Percentiles rank a stretch among this genome's conserved stretches.
Evolutionary conservation across 2,113 vertebrate species (phyloP).

Genomic region (Gymnarchus niloticus): DNA sequence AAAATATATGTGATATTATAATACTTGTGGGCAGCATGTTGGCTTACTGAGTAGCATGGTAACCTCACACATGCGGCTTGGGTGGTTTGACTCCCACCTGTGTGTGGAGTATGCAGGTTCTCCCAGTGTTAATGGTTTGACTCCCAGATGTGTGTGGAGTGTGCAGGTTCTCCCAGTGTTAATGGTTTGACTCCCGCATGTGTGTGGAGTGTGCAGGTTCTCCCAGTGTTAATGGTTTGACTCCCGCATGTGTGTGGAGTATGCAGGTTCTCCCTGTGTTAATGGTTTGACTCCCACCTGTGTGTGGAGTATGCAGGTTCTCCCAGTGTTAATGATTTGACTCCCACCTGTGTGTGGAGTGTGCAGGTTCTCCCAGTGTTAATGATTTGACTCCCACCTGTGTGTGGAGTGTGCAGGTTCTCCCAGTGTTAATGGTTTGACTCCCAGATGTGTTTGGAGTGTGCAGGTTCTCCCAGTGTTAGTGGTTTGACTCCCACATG

Average conservation of each 20-base stretch:
- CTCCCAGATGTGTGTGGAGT: neutral
- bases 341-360: neutral
- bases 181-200: no score
- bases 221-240: neutral
- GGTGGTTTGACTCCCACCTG: neutral
- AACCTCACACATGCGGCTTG: neutral
- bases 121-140: no score
- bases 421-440: neutral
- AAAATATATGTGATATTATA: neutral
- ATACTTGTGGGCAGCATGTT: neutral
- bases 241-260: neutral
- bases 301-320: neutral
- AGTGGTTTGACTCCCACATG: neutral
- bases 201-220: neutral
- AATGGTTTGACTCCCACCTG: no score
- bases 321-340: neutral
- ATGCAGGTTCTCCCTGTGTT: neutral
- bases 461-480: no score
- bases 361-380: neutral
- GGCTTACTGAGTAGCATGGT: neutral
- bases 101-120: neutral
- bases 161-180: neutral
- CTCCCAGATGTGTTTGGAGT: neutral
- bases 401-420: neutral
- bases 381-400: no score